These are phyloP conservation scores for Potorous gilbertii DNA, from an alignment of 2,797 vertebrate genomes.

Conservation along the genomic window DNA sequence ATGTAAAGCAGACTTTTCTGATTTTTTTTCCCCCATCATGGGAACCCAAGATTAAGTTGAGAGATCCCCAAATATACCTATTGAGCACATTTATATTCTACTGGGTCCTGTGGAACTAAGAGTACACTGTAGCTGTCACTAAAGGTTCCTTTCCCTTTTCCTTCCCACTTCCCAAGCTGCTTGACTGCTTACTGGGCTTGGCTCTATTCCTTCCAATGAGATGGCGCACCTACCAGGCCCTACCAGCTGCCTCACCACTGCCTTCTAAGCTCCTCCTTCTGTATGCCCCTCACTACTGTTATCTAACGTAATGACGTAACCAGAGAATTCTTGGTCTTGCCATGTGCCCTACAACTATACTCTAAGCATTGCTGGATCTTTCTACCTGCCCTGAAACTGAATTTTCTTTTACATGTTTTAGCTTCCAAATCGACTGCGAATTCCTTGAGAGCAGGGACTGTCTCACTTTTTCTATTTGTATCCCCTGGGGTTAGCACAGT, in stretches of 20 bases:
- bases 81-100: neutral
- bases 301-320: neutral
- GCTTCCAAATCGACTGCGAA: neutral
- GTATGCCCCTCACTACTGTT: no score
- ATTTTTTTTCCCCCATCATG: neutral
- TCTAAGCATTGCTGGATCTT: neutral
- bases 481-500: neutral
- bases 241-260: neutral
- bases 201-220: neutral
- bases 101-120: accelerated
- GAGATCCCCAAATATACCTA: neutral
- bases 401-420: neutral
- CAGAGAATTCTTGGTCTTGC: neutral
- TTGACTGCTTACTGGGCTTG: no score
- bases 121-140: neutral
- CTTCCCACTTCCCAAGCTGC: neutral
- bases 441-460: neutral
- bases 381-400: neutral
- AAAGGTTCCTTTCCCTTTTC: neutral
- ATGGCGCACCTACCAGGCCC: neutral
- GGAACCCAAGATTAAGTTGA: no score
- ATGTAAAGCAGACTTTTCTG: neutral
- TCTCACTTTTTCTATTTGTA: neutral
- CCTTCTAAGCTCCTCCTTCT: neutral
- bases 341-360: neutral